Percentiles rank a stretch among this genome's conserved stretches.
Evolutionary conservation across 2,797 vertebrate species (phyloP).

Genomic region (Acanthopagrus latus): DNA sequence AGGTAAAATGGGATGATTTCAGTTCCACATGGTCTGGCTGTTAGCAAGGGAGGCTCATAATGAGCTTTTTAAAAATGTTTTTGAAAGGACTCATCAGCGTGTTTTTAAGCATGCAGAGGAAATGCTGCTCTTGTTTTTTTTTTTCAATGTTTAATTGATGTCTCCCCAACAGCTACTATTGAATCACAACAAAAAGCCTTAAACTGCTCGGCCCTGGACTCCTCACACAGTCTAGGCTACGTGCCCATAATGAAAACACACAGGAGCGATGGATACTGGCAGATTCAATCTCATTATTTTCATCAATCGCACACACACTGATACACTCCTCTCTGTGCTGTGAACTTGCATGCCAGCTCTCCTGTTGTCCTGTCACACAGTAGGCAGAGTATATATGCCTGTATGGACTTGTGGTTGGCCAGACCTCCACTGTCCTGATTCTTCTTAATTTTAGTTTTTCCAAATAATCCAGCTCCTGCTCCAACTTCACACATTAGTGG

Average conservation of each 20-base stretch:
- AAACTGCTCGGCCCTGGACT: slow-evolving; percentile 53
- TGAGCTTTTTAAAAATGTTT: slow-evolving; percentile 57
- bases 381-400: slow-evolving; percentile 32
- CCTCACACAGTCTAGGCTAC: slow-evolving; percentile 45
- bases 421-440: slow-evolving; percentile 44
- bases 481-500: slow-evolving; percentile 48
- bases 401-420: slow-evolving; percentile 24
- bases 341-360: slow-evolving; percentile 56
- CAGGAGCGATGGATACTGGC: slow-evolving; percentile 49
- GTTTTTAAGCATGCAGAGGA: slow-evolving; percentile 57
- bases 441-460: slow-evolving; percentile 33
- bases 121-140: slow-evolving; percentile 12
- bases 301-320: slow-evolving; percentile 53
- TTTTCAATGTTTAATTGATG: slow-evolving; percentile 60
- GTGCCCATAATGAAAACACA: slow-evolving; percentile 58
- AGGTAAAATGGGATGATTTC: slow-evolving; percentile 43
- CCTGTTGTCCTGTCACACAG: slow-evolving; percentile 44
- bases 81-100: slow-evolving; percentile 56
- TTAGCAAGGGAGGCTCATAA: slow-evolving; percentile 47
- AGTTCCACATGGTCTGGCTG: slow-evolving; percentile 50
- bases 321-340: slow-evolving; percentile 40
- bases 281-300: slow-evolving; percentile 74
- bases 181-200: slow-evolving; percentile 65
- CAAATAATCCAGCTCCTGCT: slow-evolving; percentile 48
- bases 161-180: slow-evolving; percentile 56